A percentile compares a stretch with the other conserved stretches of the same genome.
phyloP scores from a whole-genome alignment of 2,888 invertebrate species.

The Theodoxus fluviatilis region DNA sequence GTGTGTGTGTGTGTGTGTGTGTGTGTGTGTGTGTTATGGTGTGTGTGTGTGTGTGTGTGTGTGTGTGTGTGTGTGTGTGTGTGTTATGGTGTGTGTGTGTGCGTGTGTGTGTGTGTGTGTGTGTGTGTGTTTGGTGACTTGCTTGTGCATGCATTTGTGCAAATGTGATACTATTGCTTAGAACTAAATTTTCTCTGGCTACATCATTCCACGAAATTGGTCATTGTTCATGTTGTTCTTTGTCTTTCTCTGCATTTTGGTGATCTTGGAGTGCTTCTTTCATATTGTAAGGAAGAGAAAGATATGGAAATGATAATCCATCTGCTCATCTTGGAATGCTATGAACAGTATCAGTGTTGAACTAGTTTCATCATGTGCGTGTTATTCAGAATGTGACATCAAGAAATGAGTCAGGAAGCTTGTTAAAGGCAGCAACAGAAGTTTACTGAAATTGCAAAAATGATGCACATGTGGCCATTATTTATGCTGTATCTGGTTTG shows the following conservation, averaged over 20 bases:
- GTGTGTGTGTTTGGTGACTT: too few species aligned
- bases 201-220: too few species aligned
- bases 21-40: neutral
- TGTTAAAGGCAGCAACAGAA: neutral
- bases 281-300: neutral
- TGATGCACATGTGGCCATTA: too few species aligned
- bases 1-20: neutral
- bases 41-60: slow-evolving; percentile 13
- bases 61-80: neutral
- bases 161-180: too few species aligned
- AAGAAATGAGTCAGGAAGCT: too few species aligned
- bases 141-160: too few species aligned
- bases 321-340: neutral
- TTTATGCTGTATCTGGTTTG: too few species aligned
- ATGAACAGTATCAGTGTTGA: neutral
- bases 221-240: too few species aligned
- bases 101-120: neutral
- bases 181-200: too few species aligned
- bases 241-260: neutral
- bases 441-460: neutral
- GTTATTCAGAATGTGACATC: too few species aligned
- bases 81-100: neutral
- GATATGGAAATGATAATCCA: neutral
- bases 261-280: neutral
- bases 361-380: neutral